Evolutionary conservation across 2,113 vertebrate species (phyloP).

Genomic region (Saimiri boliviensis): DNA sequence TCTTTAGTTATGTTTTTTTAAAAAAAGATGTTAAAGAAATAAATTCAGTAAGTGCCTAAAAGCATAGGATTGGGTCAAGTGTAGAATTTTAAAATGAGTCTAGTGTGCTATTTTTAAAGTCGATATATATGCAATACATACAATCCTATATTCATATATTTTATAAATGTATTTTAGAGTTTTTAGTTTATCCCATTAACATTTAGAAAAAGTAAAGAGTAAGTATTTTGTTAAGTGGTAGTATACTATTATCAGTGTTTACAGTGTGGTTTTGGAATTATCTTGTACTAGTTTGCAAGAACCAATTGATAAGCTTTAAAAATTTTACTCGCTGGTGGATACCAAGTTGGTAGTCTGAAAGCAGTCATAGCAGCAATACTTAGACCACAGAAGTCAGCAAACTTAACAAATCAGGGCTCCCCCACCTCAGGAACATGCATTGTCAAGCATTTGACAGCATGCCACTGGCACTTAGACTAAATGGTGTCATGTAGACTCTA

Average conservation of each 20-base stretch:
- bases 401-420: background rate
- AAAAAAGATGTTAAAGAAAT: background rate
- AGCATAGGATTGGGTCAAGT: background rate
- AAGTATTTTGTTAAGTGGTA: background rate
- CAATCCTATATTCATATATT: background rate
- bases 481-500: background rate
- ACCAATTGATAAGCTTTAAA: background rate
- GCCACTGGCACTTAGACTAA: background rate
- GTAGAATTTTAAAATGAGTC: background rate
- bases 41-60: background rate
- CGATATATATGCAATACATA: background rate
- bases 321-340: background rate
- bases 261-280: background rate
- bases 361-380: background rate
- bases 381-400: background rate
- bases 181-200: background rate
- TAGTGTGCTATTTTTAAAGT: background rate
- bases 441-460: background rate
- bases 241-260: background rate
- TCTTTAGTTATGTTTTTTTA: background rate
- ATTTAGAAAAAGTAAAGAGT: background rate
- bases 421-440: background rate
- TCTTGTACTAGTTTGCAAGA: background rate
- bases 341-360: background rate
- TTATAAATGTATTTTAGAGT: background rate